Conservation (phyloP, 1,140 invertebrate species). For the Agrypnia vestita region DNA sequence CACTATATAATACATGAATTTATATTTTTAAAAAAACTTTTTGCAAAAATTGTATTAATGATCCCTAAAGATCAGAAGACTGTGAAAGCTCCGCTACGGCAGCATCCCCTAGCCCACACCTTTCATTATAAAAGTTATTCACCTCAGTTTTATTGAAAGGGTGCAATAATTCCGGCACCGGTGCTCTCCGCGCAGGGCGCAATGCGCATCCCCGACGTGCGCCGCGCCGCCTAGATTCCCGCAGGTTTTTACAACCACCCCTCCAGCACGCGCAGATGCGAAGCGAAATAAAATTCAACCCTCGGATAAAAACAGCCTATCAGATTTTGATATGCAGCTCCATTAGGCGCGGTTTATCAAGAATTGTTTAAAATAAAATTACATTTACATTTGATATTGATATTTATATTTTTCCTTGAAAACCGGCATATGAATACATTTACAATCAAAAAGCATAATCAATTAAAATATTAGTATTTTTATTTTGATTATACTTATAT, state of each 20-base stretch:
- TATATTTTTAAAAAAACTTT: neutral
- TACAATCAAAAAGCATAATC: no score
- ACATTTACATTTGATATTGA: no score
- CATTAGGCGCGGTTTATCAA: slow-evolving; percentile 31
- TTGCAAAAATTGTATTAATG: neutral
- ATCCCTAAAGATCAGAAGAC: no score
- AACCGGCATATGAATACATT: no score
- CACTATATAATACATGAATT: neutral
- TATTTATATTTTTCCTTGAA: no score
- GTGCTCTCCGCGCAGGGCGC: neutral
- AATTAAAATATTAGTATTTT: no score
- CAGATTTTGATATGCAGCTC: slow-evolving; percentile 39
- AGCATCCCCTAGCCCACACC: slow-evolving; percentile 15
- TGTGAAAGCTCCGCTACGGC: no score
- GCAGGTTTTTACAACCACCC: neutral
- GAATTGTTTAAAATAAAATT: neutral
- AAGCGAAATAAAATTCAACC: slow-evolving; percentile 39
- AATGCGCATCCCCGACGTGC: neutral
- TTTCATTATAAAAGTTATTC: slow-evolving; percentile 33
- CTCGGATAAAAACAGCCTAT: slow-evolving; percentile 28
- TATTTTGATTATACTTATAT: no score
- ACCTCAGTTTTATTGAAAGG: slow-evolving; percentile 27
- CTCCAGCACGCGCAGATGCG: slow-evolving; percentile 37
- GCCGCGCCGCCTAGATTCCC: neutral
- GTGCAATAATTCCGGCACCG: slow-evolving; percentile 6